Percentiles rank a stretch among this genome's conserved stretches.
These are phyloP conservation scores for Drosophila repleta DNA, from an alignment of 1,140 invertebrate species.

Conservation along the genomic window DNA sequence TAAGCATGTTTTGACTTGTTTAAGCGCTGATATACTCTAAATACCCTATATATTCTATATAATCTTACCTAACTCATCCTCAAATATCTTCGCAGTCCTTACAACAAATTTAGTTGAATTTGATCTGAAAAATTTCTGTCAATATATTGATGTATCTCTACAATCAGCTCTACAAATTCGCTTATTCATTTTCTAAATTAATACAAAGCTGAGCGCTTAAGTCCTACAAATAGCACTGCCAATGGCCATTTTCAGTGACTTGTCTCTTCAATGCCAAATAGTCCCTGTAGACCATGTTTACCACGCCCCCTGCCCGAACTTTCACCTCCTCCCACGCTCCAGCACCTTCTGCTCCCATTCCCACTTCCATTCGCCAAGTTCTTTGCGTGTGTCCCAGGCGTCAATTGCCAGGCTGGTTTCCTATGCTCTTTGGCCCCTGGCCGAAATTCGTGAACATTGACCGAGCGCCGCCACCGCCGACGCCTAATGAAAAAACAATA, in stretches of 20 bases:
- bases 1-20: no score
- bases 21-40: no score
- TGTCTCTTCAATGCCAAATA: constrained; percentile 32
- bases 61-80: no score
- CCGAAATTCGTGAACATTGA: constrained; percentile 46
- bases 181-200: constrained; percentile 1
- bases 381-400: constrained; percentile 56
- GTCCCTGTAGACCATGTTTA: constrained; percentile 23
- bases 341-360: no score
- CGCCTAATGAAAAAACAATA: constrained; percentile 79
- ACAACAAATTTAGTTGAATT: no score
- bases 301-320: background rate
- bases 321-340: background rate
- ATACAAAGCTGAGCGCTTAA: constrained; percentile 3
- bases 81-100: no score
- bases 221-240: constrained; percentile 6
- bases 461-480: constrained; percentile 30
- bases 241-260: constrained; percentile 7
- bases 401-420: constrained; percentile 38
- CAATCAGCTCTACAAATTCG: background rate
- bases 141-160: no score
- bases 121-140: no score
- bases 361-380: background rate
- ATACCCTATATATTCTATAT: background rate
- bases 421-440: constrained; percentile 19